Conservation (phyloP, 2,888 invertebrate species). For the Oconnorella tubifera region DNA sequence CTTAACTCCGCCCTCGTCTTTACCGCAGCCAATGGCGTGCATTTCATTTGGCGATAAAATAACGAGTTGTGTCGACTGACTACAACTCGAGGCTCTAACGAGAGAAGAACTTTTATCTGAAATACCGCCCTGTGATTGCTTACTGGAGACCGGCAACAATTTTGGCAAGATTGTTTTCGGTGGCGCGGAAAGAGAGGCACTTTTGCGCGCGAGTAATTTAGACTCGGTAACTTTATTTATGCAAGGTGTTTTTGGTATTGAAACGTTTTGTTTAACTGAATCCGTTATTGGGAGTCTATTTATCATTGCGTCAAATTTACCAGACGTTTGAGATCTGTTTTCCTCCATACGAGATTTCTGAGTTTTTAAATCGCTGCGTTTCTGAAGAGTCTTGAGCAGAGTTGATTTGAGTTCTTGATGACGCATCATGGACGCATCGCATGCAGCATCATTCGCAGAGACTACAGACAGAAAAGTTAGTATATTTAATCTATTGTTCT, state of each 20-base stretch:
- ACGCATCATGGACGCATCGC: not conserved
- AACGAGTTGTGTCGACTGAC: constrained; percentile 9
- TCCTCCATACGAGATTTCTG: constrained; percentile 15
- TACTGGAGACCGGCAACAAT: not conserved
- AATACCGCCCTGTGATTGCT: not conserved
- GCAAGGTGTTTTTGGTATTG: no score
- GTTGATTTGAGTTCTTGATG: not conserved
- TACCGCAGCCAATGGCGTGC: not conserved
- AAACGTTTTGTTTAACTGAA: no score
- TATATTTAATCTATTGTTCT: no score
- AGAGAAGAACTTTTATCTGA: not conserved
- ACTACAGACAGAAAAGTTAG: no score
- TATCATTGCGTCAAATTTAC: no score
- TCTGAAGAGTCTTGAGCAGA: constrained; percentile 9
- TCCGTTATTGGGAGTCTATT: no score
- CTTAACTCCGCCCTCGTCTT: no score
- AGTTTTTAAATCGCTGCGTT: not conserved
- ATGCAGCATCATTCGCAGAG: no score
- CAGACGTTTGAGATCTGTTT: no score
- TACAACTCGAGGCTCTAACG: not conserved
- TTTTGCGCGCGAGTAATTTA: no score
- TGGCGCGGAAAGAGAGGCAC: no score
- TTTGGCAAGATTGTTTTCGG: constrained; percentile 1
- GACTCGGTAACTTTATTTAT: no score
- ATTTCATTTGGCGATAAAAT: constrained; percentile 1